Evolutionary conservation across 2,113 vertebrate genomes (phyloP).

Genomic region (Calidris pygmaea): DNA sequence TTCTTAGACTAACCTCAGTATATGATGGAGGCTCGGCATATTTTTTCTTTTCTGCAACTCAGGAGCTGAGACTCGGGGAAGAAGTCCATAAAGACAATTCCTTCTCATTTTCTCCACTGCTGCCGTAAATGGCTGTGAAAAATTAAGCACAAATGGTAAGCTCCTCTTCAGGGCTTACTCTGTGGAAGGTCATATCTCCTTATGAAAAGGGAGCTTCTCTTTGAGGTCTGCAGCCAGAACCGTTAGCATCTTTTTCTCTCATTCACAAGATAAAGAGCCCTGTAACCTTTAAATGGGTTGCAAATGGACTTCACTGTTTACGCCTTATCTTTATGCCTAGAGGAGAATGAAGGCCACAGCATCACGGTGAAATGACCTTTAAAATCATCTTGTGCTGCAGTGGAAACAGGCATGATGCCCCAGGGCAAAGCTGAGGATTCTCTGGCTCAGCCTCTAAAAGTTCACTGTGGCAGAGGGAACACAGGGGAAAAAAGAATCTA

Average conservation of each 20-base stretch:
- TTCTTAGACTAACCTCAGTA: neutral
- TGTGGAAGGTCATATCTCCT: neutral
- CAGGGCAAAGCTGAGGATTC: neutral
- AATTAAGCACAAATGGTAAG: neutral
- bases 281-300: neutral
- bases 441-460: neutral
- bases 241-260: neutral
- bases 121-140: neutral
- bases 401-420: neutral
- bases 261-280: neutral
- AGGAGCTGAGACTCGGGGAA: neutral
- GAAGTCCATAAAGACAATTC: neutral
- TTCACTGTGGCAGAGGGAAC: neutral
- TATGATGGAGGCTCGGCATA: neutral
- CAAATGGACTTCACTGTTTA: constrained; percentile 26
- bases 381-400: neutral
- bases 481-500: neutral
- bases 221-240: neutral
- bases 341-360: neutral
- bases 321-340: neutral
- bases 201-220: neutral
- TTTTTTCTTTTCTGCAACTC: neutral
- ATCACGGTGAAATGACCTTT: constrained; percentile 4
- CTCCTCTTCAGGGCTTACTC: neutral
- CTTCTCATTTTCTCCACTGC: neutral